phyloP scores from a whole-genome alignment of 2,888 invertebrate genomes.

The Ceraclea dissimilis region DNA sequence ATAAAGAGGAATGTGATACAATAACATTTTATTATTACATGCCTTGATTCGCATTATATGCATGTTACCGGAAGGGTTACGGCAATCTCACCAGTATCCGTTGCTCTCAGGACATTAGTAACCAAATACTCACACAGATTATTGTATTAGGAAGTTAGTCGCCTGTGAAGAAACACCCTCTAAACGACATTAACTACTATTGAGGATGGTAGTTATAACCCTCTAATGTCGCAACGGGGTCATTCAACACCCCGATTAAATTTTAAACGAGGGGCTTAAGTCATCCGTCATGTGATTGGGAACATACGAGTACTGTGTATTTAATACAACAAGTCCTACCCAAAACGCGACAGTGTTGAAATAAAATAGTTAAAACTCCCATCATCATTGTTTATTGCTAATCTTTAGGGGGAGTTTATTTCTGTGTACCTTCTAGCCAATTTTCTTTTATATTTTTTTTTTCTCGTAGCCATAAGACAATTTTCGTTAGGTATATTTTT shows the following conservation, averaged over 20 bases:
- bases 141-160: slow-evolving; percentile 2
- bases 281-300: background rate
- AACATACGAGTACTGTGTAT: too few relatives aligned
- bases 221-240: slow-evolving; percentile 2
- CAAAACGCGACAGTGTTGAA: background rate
- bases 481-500: too few relatives aligned
- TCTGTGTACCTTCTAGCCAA: too few relatives aligned
- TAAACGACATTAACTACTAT: background rate
- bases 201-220: background rate
- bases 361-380: background rate
- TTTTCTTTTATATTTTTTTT: too few relatives aligned
- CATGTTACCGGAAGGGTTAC: background rate
- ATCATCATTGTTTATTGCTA: too few relatives aligned
- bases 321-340: too few relatives aligned
- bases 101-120: background rate
- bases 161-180: background rate
- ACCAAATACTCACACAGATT: background rate
- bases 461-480: too few relatives aligned
- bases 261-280: background rate
- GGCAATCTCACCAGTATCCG: slow-evolving; percentile 1
- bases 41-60: background rate
- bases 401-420: too few relatives aligned
- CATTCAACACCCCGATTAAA: slow-evolving; percentile 4
- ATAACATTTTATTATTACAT: background rate
- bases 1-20: background rate